phyloP scores from a whole-genome alignment of 2,888 invertebrate genomes.

The Timandra comae region DNA sequence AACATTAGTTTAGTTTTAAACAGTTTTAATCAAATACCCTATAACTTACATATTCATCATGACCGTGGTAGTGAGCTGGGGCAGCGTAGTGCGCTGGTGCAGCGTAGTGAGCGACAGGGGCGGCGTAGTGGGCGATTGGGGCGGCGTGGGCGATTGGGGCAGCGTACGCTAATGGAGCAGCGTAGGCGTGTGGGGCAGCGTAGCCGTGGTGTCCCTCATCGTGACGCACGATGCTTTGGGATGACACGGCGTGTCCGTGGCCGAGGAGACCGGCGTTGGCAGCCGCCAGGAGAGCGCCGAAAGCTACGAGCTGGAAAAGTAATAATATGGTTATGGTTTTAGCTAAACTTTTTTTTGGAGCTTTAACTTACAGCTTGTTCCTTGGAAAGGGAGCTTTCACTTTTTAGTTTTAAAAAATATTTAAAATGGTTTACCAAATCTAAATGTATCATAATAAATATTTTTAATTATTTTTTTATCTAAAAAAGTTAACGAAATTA shows the following conservation, averaged over 20 bases:
- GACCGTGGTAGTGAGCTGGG: slow-evolving; percentile 29
- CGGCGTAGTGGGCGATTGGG: slow-evolving; percentile 28
- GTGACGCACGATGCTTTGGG: slow-evolving; percentile 52
- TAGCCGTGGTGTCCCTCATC: slow-evolving; percentile 43
- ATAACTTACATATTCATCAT: slow-evolving; percentile 29
- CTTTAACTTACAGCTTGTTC: too few species aligned
- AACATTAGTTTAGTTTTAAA: slow-evolving; percentile 32
- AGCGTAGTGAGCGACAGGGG: slow-evolving; percentile 23
- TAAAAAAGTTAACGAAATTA: background rate
- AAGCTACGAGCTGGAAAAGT: slow-evolving; percentile 52
- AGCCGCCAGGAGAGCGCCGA: slow-evolving; percentile 57
- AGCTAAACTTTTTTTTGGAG: too few species aligned
- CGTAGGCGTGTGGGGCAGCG: slow-evolving; percentile 17
- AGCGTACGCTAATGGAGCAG: slow-evolving; percentile 10
- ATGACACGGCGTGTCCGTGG: slow-evolving; percentile 48
- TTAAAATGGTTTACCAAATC: too few species aligned
- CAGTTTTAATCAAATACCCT: too few species aligned
- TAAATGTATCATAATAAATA: too few species aligned
- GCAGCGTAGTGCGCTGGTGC: slow-evolving; percentile 25
- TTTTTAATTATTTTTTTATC: background rate
- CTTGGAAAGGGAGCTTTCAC: too few species aligned
- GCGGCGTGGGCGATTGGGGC: slow-evolving; percentile 30
- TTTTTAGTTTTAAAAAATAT: too few species aligned
- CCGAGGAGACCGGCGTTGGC: slow-evolving; percentile 62
- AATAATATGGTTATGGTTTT: too few species aligned